Conservation (phyloP, 2,888 invertebrate species). For the Harpagoxenus sublaevis region DNA sequence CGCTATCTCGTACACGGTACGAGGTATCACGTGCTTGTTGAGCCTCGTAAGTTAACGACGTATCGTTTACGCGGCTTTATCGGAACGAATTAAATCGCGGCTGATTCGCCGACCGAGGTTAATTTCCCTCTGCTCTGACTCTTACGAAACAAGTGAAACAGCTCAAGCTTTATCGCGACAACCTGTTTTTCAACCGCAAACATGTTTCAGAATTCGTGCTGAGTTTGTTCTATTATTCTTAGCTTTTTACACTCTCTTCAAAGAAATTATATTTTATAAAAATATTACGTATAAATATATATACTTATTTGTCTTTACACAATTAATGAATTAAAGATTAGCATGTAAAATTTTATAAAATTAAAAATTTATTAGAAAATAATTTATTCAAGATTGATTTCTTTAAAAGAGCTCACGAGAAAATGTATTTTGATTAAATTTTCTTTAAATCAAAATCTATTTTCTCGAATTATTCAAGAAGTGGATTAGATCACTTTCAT, state of each 20-base stretch:
- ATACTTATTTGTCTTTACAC: background rate
- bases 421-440: background rate
- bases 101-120: constrained; percentile 35
- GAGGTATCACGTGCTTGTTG: constrained; percentile 48
- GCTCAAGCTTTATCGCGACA: constrained; percentile 12
- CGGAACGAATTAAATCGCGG: constrained; percentile 39
- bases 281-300: background rate
- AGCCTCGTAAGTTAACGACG: constrained; percentile 39
- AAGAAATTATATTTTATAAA: background rate
- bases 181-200: constrained; percentile 10
- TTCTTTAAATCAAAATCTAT: background rate
- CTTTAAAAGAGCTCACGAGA: background rate
- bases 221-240: background rate
- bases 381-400: background rate
- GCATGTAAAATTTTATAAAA: background rate
- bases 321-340: constrained; percentile 8
- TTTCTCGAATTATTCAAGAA: background rate
- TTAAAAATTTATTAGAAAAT: constrained; percentile 5
- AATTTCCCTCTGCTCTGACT: constrained; percentile 1
- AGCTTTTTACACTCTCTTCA: background rate
- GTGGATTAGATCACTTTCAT: background rate
- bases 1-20: constrained; percentile 63
- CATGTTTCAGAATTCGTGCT: background rate
- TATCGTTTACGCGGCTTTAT: constrained; percentile 42
- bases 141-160: constrained; percentile 3